Evolutionary conservation across 2,113 vertebrate genomes (phyloP), one percentile per base, ranked within the genome.

Genomic region (Urocitellus parryii): DNA sequence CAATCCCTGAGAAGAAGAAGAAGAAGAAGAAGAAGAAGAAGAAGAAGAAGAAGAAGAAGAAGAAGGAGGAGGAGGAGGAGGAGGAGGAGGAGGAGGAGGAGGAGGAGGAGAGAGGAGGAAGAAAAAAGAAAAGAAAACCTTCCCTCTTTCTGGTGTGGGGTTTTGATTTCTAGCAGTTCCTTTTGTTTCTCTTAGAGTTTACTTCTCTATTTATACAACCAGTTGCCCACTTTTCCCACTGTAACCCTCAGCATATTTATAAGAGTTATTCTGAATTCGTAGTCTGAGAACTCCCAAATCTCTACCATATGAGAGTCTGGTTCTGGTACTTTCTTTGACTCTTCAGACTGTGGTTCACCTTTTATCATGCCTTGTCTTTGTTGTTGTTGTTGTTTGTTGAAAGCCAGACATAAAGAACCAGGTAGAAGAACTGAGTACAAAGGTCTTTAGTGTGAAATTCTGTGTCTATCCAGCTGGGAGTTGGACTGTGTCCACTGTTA

Each of bases 81-180:
- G 0, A 8, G 8, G 7, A 45, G 6, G 1, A 7, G 6, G 6
- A 7, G 42, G 8, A 6, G 5, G 6, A 7, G 6, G 1, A 6
- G 6, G 5, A 5, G n/a, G n/a, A n/a, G 6, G 42, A 42, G 4
- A 7, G 42, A 45, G 5, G 5, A 42, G 5, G 5, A 53, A 2
- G 14, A 53, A 53, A 13, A 58, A 22, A 22, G 1, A 58, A 58
- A 22, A 45, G 45, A 45, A 22, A 58, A 58, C 6, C 56, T 58
- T 58, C 37, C 32, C 67, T 79, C 13, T 45, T 65, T 42, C 29
- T 79, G n/a, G 77, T 51, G 20, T 18, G 63, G 42, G 24, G 29
- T 10, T 70, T 58, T 58, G 16, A 91, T 45, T 39, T 61, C 53
- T n/a, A 45, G 20, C 14, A 18, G 11, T 81, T 70, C 2, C 7